Percentiles rank a stretch among this genome's conserved stretches.
phyloP scores from a whole-genome alignment of 1,140 invertebrate genomes.

The Dendrolimus punctatus region DNA sequence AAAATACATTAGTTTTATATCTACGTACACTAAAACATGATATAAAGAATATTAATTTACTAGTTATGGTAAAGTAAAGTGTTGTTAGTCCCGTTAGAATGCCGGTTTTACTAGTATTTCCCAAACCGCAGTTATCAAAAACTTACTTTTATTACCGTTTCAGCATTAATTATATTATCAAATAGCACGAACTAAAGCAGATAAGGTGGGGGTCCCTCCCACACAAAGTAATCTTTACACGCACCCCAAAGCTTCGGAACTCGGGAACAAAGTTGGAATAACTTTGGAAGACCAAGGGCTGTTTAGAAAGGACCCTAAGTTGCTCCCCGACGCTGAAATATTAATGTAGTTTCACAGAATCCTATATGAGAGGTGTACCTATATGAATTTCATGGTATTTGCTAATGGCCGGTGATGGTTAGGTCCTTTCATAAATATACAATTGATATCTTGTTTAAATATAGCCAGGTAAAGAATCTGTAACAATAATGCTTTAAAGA shows the following conservation, averaged over 20 bases:
- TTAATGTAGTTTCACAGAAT: constrained; percentile 69
- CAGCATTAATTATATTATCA: constrained; percentile 28
- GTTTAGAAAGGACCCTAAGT: constrained; percentile 67
- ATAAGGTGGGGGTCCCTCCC: constrained; percentile 43
- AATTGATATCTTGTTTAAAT: too few relatives aligned
- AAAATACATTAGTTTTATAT: too few relatives aligned
- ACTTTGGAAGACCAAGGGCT: constrained; percentile 70
- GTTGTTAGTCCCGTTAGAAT: too few relatives aligned
- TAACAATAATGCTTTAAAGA: too few relatives aligned
- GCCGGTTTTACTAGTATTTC: too few relatives aligned
- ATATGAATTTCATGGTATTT: constrained; percentile 34
- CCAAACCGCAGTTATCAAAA: too few relatives aligned
- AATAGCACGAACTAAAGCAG: constrained; percentile 43
- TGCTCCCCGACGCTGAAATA: constrained; percentile 54
- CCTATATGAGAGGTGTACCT: constrained; percentile 48
- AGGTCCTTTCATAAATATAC: too few relatives aligned
- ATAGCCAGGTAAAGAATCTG: too few relatives aligned
- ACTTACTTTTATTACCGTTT: too few relatives aligned
- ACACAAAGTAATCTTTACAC: constrained; percentile 56
- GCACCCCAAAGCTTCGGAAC: constrained; percentile 40
- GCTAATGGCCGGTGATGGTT: constrained; percentile 15
- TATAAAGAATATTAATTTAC: too few relatives aligned
- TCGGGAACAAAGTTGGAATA: constrained; percentile 63
- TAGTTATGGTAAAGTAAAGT: too few relatives aligned
- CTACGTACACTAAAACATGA: too few relatives aligned